Conservation (phyloP, 2,113 vertebrate species). For the Muntiacus muntjak region DNA sequence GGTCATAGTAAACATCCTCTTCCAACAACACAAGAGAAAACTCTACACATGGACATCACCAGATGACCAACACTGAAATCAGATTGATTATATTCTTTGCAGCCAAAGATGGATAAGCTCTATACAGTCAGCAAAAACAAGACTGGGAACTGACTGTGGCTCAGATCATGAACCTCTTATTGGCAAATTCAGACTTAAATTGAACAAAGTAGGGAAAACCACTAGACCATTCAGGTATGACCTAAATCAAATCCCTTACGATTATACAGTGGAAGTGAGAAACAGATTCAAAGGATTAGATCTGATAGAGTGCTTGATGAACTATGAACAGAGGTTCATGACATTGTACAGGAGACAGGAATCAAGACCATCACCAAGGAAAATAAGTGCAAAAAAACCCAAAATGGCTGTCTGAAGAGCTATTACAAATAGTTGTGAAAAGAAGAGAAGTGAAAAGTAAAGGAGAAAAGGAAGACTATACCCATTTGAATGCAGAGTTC, state of each 20-base stretch:
- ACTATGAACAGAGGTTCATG: neutral
- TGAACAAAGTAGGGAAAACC: neutral
- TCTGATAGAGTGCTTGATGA: neutral
- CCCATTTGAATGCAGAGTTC: neutral
- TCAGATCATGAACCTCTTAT: neutral
- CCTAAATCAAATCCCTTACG: neutral
- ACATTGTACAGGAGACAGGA: neutral
- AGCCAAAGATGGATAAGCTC: neutral
- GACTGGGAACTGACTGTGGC: neutral
- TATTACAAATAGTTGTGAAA: neutral
- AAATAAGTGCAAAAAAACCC: neutral
- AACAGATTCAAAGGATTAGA: neutral
- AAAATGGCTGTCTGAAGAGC: neutral
- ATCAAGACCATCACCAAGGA: neutral
- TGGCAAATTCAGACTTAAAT: neutral
- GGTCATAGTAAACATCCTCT: neutral
- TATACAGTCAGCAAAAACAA: neutral
- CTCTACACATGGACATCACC: too few species aligned
- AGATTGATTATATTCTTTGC: neutral
- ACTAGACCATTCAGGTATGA: neutral
- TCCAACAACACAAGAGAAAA: neutral
- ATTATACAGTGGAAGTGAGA: neutral
- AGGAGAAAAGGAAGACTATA: neutral
- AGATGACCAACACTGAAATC: too few species aligned
- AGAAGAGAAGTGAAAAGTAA: neutral